Base-by-base conservation (phyloP, 2,797 vertebrate genomes). In the Yasuhikotakia modesta region DNA sequence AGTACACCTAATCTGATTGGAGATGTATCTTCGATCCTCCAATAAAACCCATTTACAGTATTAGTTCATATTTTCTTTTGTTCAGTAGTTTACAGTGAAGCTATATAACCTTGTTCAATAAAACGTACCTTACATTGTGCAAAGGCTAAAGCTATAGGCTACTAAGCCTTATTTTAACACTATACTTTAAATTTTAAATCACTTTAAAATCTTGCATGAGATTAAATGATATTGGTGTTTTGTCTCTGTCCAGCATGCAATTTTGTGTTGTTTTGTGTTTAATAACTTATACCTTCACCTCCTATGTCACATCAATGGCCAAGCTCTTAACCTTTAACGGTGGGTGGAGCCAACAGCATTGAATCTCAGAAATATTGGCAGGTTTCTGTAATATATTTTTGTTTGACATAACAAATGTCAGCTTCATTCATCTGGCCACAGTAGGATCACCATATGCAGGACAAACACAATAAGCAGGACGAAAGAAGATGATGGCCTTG, bases 331-430 rank as follows among this genome's bases (percentile, higher is more conserved):
- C 70, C 43, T 30, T 72, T 72, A 32, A 32, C 43, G 32, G 24
- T 43, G 43, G n/a, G 43, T 19, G 22, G 45, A 24, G 46, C 17
- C 1, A 68, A 68, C 8, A 12, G 22, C 45, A 24, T 24, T 21
- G 57, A 73, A 48, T 27, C 55, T 30, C 21, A 73, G 7, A 22
- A 30, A 4, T 61, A 61, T 48, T 32, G 57, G 60, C 43, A 61
- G 57, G 11, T 19, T 61, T 14, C 5, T 43, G 30, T 39, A 70
- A 70, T 24, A 57, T 39, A 45, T 11, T 5, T 63, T 64, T 73
- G 27, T 73, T 63, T 50, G 45, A 21, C 12, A 35, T 22, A 63
- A 73, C 58, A 71, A 45, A 60, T 46, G 39, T 48, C 70, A 60
- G n/a, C 27, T 17, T 30, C 2, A 46, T 60, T 57, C 11, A 21